Base-by-base conservation (phyloP, 2,888 invertebrate genomes). In the Agonopterix subpropinquella region DNA sequence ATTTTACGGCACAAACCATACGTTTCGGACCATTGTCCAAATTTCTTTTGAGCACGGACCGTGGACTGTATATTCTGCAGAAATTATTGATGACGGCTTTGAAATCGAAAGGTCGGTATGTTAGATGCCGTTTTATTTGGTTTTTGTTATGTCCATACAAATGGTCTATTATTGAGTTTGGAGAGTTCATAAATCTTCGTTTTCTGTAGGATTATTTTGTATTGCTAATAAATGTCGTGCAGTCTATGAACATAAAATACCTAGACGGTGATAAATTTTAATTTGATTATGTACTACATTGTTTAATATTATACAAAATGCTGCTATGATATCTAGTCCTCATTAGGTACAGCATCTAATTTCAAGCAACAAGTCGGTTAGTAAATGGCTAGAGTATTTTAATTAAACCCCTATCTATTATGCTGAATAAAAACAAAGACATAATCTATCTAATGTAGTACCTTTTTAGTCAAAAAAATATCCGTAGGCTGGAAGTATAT, bases 1-100 rank as follows among this genome's bases (percentile, higher is more conserved):
- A 60, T 65, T 65, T 62, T 28, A 66, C 62, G 66, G 65, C 64
- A 54, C 59, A 10, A 59, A 70, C 64, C 84, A 84, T 82, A 85
- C 83, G 85, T 76, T 74, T 67, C 65, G 70, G 61, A 61, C 61
- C 50, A 73, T 87, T 87, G 86, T 86, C 73, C 70, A 45, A 57
- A 44, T 2, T 7, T 64, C 68, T 72, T 72, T 80, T 77, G 70
- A 76, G 76, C 73, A 70, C 69, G 73, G 62, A 18, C 69, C 70
- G 61, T 61, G 60, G 58, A 64, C 64, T 67, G 70, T 59, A 73
- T 77, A 73, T 77, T 77, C 73, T 71, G 56, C 61, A 55, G 59
- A 59, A 49, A 61, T 77, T 76, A 83, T 81, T 77, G 80, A 80
- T 74, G 78, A 77, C 66, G 62, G 75, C 77, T 77, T 78, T 79